Evolutionary conservation across 2,113 vertebrate species (phyloP).

Genomic region (Saccopteryx bilineata): DNA sequence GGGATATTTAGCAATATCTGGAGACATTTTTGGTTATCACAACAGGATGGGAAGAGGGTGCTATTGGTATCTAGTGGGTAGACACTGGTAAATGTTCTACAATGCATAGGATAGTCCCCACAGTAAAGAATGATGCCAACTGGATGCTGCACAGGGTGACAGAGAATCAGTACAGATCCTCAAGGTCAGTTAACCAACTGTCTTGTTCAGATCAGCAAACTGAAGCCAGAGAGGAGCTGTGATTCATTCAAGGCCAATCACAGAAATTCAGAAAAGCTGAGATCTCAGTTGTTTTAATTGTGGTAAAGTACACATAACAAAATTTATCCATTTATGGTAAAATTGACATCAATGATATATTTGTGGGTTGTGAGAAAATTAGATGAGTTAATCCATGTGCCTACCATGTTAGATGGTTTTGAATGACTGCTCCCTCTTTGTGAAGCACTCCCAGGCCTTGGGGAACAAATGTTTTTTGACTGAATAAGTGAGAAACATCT

Average conservation of each 20-base stretch:
- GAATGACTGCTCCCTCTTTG: background rate
- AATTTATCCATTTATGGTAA: background rate
- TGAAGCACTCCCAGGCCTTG: background rate
- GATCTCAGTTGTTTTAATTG: background rate
- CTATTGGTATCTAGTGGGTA: background rate
- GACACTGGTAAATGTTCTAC: background rate
- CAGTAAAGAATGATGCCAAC: background rate
- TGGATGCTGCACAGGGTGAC: background rate
- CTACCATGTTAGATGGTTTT: background rate
- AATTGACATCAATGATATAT: background rate
- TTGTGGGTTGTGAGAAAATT: background rate
- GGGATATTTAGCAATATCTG: background rate
- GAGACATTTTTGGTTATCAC: background rate
- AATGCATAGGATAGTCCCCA: background rate
- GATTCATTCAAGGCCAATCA: background rate
- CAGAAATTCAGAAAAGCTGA: background rate
- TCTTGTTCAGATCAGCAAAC: background rate
- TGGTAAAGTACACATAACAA: background rate
- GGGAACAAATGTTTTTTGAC: background rate
- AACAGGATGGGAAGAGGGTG: no score
- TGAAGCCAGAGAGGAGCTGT: background rate
- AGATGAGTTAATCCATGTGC: no score
- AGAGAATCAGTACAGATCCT: background rate
- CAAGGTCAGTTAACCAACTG: background rate
- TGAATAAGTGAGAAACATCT: background rate